Percentiles rank a stretch among this genome's conserved stretches.
Conservation (phyloP, 2,888 invertebrate genomes). For the Falcaria lacertinaria region DNA sequence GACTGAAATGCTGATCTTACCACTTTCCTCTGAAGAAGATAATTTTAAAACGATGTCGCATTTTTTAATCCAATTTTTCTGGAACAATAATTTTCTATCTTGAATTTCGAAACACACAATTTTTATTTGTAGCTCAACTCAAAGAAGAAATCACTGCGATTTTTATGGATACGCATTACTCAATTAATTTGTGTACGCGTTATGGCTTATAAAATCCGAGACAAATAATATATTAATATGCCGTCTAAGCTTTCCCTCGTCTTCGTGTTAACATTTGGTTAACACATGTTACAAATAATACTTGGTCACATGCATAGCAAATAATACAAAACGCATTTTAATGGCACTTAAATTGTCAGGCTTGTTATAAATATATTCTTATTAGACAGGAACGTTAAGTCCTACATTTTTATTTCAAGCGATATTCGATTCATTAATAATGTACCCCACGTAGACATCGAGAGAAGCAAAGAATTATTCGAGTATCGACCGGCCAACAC, state of each 20-base stretch:
- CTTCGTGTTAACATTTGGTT: slow-evolving; percentile 1
- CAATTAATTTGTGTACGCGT: too few relatives aligned
- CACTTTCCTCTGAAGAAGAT: slow-evolving; percentile 19
- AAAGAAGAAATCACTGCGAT: too few relatives aligned
- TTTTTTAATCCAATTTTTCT: slow-evolving; percentile 28
- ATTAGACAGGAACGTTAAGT: too few relatives aligned
- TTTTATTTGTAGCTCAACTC: slow-evolving; percentile 7
- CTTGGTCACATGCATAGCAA: too few relatives aligned
- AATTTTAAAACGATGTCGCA: slow-evolving; percentile 21
- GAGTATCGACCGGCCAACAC: not conserved
- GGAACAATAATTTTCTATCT: slow-evolving; percentile 16
- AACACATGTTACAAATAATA: not conserved
- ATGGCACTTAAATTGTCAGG: too few relatives aligned
- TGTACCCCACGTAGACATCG: not conserved
- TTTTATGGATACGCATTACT: too few relatives aligned
- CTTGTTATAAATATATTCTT: too few relatives aligned
- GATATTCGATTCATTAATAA: not conserved
- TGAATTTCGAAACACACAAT: slow-evolving; percentile 9
- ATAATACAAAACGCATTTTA: not conserved
- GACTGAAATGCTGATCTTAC: slow-evolving; percentile 39
- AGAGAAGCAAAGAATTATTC: not conserved
- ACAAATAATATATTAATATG: slow-evolving; percentile 2
- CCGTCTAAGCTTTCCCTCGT: not conserved
- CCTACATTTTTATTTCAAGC: too few relatives aligned
- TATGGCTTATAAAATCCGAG: too few relatives aligned